Evolutionary conservation across 2,797 vertebrate genomes (phyloP).

Genomic region (Malurus leucopterus): DNA sequence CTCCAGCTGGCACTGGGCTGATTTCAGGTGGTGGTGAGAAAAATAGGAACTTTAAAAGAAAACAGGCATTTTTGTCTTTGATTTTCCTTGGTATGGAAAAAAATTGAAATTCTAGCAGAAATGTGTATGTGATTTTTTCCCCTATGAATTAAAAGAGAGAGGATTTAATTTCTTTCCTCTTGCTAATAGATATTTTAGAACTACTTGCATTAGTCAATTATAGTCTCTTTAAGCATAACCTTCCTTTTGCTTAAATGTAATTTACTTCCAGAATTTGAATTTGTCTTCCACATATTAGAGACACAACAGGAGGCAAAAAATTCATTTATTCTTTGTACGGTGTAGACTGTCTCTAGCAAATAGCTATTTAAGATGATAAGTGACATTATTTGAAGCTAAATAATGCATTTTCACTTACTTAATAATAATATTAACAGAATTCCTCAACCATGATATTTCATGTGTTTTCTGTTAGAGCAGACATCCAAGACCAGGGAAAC

Average conservation of each 20-base stretch:
- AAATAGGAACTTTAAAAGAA: not conserved
- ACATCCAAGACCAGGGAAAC: not conserved
- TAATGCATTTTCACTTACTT: not conserved
- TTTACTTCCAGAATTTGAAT: slow-evolving; percentile 12
- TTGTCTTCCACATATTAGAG: not conserved
- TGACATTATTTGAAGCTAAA: not conserved
- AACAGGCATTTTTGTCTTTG: not conserved
- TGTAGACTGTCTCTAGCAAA: not conserved
- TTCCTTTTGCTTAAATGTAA: not conserved
- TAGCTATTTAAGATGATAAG: not conserved
- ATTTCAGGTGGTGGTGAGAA: not conserved
- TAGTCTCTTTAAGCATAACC: not conserved
- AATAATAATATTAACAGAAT: not conserved
- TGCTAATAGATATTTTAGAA: not conserved
- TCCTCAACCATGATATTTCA: not conserved
- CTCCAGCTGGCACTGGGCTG: not conserved
- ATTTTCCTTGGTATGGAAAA: not conserved
- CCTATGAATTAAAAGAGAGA: not conserved
- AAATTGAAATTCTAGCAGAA: not conserved
- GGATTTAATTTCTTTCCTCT: not conserved
- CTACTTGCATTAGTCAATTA: not conserved
- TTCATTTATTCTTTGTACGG: not conserved
- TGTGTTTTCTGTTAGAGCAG: not conserved
- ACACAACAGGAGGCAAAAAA: not conserved
- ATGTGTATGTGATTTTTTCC: not conserved